Conservation (phyloP, 2,797 vertebrate genomes). For the Sebastes trivittatus region DNA sequence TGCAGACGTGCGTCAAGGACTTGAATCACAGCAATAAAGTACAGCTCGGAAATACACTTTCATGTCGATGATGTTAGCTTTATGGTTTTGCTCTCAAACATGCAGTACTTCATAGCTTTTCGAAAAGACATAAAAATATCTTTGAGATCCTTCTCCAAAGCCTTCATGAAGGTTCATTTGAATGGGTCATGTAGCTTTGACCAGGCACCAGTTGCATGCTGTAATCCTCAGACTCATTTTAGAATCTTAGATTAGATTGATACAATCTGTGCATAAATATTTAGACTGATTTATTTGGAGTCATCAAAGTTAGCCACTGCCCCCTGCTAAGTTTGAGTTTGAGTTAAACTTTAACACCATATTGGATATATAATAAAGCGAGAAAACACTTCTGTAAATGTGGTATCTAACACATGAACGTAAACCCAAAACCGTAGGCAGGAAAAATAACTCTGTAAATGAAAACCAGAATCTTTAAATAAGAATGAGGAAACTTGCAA, state of each 20-base stretch:
- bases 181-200: neutral
- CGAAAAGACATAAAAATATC: neutral
- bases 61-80: neutral
- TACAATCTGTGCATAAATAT: neutral
- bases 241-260: neutral
- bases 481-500: neutral
- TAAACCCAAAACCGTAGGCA: neutral
- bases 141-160: neutral
- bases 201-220: neutral
- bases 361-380: too few species aligned
- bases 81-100: neutral
- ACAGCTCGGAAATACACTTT: slow-evolving; percentile 2
- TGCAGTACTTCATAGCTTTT: neutral
- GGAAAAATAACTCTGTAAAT: neutral
- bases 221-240: neutral
- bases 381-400: neutral
- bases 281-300: neutral
- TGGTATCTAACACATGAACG: neutral
- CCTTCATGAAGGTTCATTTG: neutral
- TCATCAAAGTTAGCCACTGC: neutral
- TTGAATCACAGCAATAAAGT: slow-evolving; percentile 20
- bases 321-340: neutral
- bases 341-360: neutral
- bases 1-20: slow-evolving; percentile 37
- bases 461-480: neutral